Evolutionary conservation across 2,113 vertebrate species (phyloP).

Genomic region (Anarhynchus alexandrinus): DNA sequence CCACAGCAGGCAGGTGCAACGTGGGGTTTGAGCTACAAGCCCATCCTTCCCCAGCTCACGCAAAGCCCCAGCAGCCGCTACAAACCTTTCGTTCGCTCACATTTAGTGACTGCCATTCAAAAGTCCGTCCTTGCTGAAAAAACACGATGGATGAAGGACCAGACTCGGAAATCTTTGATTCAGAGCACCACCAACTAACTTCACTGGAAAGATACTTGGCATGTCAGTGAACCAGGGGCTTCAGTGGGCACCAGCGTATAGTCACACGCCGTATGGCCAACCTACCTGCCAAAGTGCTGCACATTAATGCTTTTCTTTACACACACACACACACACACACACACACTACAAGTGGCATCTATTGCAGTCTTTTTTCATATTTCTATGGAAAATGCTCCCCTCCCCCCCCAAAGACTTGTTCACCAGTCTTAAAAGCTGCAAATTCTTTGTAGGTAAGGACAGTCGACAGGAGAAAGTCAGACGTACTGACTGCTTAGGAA

Average conservation of each 20-base stretch:
- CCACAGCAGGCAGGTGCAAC: not conserved
- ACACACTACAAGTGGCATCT: not conserved
- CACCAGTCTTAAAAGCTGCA: not conserved
- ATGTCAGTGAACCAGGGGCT: not conserved
- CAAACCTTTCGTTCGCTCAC: rapidly evolving
- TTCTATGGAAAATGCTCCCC: not conserved
- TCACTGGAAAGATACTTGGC: not conserved
- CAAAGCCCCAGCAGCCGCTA: not conserved
- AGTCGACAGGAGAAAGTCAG: not conserved
- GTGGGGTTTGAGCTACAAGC: not conserved
- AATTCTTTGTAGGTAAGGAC: not conserved
- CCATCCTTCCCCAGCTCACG: not conserved
- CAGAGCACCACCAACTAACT: not conserved
- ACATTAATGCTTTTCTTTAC: not conserved
- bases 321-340: not conserved
- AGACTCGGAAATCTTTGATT: not conserved
- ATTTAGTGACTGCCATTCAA: not conserved
- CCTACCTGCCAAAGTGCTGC: not conserved
- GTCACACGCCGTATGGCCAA: not conserved
- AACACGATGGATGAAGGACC: not conserved
- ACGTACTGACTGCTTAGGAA: not conserved
- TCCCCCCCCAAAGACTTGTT: not conserved
- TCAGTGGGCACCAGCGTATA: not conserved
- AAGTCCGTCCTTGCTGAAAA: not conserved
- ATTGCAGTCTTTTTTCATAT: not conserved